Evolutionary conservation across 2,113 vertebrate genomes (phyloP).

Genomic region (Gasterosteus aculeatus): DNA sequence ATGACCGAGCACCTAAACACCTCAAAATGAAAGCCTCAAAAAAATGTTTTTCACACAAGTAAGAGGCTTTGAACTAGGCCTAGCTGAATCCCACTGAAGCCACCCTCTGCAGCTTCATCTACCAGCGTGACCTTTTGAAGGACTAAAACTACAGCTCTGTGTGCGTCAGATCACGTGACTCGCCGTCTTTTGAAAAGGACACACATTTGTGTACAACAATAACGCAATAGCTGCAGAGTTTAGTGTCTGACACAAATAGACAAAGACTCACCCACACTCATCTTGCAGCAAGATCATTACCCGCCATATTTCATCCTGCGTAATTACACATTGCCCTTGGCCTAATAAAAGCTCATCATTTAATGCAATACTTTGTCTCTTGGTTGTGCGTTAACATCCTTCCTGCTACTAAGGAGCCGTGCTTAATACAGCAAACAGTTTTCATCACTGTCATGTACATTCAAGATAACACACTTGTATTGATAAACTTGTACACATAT

Average conservation of each 20-base stretch:
- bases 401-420: not conserved
- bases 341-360: not conserved
- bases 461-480: not conserved
- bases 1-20: not conserved
- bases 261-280: not conserved
- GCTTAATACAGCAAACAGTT: not conserved
- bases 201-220: not conserved
- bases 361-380: conserved; percentile 2
- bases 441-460: not conserved
- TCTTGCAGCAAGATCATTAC: not conserved
- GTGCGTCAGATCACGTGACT: not conserved
- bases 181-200: not conserved
- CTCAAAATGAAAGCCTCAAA: not conserved
- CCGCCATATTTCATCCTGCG: conserved; percentile 10
- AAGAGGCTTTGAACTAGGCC: conserved; percentile 23
- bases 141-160: conserved; percentile 1
- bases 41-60: not conserved
- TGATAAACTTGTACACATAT: not conserved
- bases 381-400: not conserved
- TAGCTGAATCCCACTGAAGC: conserved; percentile 25
- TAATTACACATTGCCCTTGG: conserved; percentile 27
- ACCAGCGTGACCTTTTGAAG: not conserved
- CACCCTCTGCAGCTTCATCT: not conserved
- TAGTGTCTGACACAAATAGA: not conserved
- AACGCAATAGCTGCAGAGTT: not conserved